Evolutionary conservation across 2,888 invertebrate genomes (phyloP).

Genomic region (Tenthredo mesomela): DNA sequence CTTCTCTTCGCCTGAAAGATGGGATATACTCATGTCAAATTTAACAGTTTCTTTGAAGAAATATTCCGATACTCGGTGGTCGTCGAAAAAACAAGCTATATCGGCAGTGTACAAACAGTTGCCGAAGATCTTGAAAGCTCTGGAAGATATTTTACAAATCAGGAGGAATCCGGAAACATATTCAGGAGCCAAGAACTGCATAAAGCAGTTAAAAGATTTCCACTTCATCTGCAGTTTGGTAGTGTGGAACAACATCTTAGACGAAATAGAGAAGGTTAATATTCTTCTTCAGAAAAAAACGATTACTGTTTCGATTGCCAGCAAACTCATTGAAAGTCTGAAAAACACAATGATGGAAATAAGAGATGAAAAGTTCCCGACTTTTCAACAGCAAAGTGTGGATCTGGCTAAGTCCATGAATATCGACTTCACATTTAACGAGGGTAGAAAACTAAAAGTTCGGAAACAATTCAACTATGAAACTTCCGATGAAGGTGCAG

Average conservation of each 20-base stretch:
- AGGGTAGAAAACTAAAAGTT: not conserved
- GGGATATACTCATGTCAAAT: not conserved
- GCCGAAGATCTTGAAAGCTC: not conserved
- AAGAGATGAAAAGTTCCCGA: not conserved
- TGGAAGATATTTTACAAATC: not conserved
- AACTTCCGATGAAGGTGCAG: not conserved
- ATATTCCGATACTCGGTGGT: not conserved
- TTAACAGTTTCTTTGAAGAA: not conserved
- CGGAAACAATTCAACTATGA: not conserved
- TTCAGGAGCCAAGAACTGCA: not conserved
- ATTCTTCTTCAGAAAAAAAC: not conserved
- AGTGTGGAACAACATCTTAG: not conserved
- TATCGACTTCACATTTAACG: not conserved
- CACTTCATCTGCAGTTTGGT: not conserved
- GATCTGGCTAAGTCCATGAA: not conserved
- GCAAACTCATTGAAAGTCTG: not conserved
- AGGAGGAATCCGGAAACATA: not conserved
- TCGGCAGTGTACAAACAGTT: not conserved
- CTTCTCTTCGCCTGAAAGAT: not conserved
- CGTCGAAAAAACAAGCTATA: not conserved
- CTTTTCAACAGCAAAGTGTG: not conserved
- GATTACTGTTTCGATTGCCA: not conserved
- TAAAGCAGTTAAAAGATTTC: not conserved
- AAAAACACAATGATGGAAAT: not conserved
- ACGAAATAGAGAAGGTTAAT: not conserved